phyloP scores from a whole-genome alignment of 2,888 invertebrate genomes.

The Bembecia ichneumoniformis region DNA sequence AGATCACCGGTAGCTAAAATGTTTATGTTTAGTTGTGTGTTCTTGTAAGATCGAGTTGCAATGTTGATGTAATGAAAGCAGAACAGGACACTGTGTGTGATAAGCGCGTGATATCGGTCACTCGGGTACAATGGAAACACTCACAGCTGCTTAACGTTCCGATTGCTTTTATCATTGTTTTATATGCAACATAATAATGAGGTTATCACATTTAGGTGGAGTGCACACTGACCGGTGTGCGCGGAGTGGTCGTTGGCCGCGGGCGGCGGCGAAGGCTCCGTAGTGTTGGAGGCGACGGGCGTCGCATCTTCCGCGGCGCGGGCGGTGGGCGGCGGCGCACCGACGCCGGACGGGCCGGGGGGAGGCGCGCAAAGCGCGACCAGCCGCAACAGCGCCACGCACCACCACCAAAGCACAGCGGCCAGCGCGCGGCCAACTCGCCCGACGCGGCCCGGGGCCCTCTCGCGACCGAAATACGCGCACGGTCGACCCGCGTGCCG shows the following conservation, averaged over 20 bases:
- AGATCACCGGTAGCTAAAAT: too few species aligned
- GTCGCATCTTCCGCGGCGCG: conserved; percentile 60
- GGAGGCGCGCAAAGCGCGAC: conserved; percentile 65
- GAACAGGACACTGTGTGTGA: too few species aligned
- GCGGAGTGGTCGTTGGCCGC: conserved; percentile 38
- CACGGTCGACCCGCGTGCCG: conserved; percentile 42
- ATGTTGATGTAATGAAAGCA: too few species aligned
- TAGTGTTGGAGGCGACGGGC: conserved; percentile 55
- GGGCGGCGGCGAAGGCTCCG: conserved; percentile 39
- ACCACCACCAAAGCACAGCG: conserved; percentile 71
- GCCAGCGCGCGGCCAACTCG: conserved; percentile 69
- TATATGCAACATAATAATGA: too few species aligned
- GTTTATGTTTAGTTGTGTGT: too few species aligned
- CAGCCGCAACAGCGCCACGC: conserved; percentile 71
- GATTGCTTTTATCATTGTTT: too few species aligned
- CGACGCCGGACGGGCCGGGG: conserved; percentile 53
- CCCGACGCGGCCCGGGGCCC: conserved; percentile 64
- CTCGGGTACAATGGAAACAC: too few species aligned
- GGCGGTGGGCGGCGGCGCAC: conserved; percentile 49
- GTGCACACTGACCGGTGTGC: conserved; percentile 50
- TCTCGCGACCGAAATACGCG: conserved; percentile 66
- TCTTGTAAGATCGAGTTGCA: too few species aligned
- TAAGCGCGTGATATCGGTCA: too few species aligned
- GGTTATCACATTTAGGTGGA: background rate
- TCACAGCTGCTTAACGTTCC: too few species aligned